Percentiles rank a stretch among this genome's conserved stretches.
Conservation (phyloP, 2,888 invertebrate species). For the Quadroppia sp. region DNA sequence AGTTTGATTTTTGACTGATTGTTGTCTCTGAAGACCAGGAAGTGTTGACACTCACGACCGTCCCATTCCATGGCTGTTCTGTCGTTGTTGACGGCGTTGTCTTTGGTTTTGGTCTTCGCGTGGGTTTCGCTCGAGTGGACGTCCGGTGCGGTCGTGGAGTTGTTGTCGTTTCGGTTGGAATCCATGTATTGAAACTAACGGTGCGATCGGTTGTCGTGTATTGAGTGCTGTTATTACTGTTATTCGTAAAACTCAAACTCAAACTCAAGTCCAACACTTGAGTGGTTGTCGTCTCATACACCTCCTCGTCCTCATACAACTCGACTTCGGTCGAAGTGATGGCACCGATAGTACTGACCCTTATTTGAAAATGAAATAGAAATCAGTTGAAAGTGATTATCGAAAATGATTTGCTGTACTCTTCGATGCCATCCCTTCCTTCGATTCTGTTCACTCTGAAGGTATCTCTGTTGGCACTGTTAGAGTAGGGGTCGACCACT, state of each 20-base stretch:
- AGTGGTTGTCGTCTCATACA: conserved; percentile 20
- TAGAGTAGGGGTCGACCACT: conserved; percentile 6
- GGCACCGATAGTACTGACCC: not conserved
- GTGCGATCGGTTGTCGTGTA: conserved; percentile 13
- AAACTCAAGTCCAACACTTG: not conserved
- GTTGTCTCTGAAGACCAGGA: conserved; percentile 11
- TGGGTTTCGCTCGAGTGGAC: conserved; percentile 30
- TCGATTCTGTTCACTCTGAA: not conserved
- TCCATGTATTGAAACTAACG: conserved; percentile 13
- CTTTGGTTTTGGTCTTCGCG: conserved; percentile 43
- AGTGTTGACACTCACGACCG: conserved; percentile 11
- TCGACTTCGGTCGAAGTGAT: conserved; percentile 26
- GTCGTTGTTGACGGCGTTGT: conserved; percentile 45
- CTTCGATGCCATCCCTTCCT: conserved; percentile 22
- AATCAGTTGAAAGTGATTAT: not conserved
- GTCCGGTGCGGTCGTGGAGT: conserved; percentile 19
- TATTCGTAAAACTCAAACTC: no score
- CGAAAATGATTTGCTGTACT: no score
- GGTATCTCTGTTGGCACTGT: not conserved
- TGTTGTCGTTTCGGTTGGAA: conserved; percentile 6
- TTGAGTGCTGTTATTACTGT: not conserved
- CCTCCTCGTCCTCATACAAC: conserved; percentile 26
- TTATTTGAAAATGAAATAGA: not conserved
- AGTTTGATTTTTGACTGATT: not conserved
- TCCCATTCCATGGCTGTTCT: not conserved